Evolutionary conservation across 1,140 invertebrate genomes (phyloP).

Genomic region (Leguminivora glycinivorella): DNA sequence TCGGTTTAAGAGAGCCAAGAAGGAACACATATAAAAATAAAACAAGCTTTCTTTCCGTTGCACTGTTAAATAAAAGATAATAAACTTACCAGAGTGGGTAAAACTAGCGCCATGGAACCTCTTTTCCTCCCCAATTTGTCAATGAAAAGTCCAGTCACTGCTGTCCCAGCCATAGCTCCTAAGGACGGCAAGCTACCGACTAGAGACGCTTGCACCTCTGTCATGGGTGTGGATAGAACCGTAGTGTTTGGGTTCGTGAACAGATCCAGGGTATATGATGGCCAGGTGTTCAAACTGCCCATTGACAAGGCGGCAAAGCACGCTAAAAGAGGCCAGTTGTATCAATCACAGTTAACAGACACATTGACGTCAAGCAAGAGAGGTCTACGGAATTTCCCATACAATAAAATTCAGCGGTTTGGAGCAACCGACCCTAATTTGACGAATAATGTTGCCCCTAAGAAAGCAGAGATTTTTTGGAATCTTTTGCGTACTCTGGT

Average conservation of each 20-base stretch:
- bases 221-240: slow-evolving; percentile 45
- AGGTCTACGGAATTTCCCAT: too few relatives aligned
- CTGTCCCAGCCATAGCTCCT: slow-evolving; percentile 73
- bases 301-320: slow-evolving; percentile 44
- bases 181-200: slow-evolving; percentile 68
- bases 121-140: slow-evolving; percentile 81
- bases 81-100: slow-evolving; percentile 77
- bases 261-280: slow-evolving; percentile 48
- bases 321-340: too few relatives aligned
- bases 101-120: slow-evolving; percentile 70
- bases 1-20: too few relatives aligned
- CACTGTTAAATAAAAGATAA: not conserved
- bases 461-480: too few relatives aligned
- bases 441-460: slow-evolving; percentile 6
- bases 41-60: too few relatives aligned
- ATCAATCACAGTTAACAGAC: too few relatives aligned
- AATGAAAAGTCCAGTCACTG: slow-evolving; percentile 71
- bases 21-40: too few relatives aligned
- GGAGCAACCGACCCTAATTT: too few relatives aligned
- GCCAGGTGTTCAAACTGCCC: slow-evolving; percentile 52
- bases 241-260: slow-evolving; percentile 43
- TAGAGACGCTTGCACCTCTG: slow-evolving; percentile 48
- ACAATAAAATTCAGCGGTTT: too few relatives aligned
- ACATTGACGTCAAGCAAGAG: too few relatives aligned
- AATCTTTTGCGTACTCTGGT: too few relatives aligned